A percentile compares a stretch with the other conserved stretches of the same genome.
Conservation (phyloP, 2,113 vertebrate species). For the Galbula dea region DNA sequence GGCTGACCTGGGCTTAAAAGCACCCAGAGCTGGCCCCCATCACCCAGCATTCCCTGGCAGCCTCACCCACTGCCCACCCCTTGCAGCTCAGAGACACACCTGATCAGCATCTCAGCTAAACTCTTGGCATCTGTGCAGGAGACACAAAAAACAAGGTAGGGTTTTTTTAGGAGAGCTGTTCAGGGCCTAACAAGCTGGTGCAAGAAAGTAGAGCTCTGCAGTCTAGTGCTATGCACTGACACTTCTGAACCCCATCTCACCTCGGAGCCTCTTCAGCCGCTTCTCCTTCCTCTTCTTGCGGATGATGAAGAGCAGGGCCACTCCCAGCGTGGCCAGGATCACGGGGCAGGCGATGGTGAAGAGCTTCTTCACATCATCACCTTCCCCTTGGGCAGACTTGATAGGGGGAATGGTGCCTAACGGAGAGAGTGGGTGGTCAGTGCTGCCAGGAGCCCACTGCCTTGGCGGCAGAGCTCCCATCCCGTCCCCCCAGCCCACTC, state of each 20-base stretch:
- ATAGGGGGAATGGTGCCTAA: slow-evolving; percentile 95
- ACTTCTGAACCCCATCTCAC: slow-evolving; percentile 60
- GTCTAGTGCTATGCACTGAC: accelerated
- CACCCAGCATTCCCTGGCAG: not conserved
- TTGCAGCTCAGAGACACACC: slow-evolving; percentile 64
- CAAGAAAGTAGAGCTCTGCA: not conserved
- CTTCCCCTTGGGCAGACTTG: slow-evolving; percentile 92
- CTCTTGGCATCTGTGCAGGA: slow-evolving; percentile 90
- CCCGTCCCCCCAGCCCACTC: slow-evolving; percentile 53
- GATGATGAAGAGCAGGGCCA: slow-evolving; percentile 91
- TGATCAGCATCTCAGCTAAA: slow-evolving; percentile 97
- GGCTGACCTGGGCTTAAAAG: not conserved
- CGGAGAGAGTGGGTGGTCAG: not conserved
- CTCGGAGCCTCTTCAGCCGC: slow-evolving; percentile 92
- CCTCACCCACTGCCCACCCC: not conserved
- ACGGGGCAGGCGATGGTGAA: slow-evolving; percentile 95
- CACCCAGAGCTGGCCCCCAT: too few species aligned
- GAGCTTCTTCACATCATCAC: slow-evolving; percentile 93
- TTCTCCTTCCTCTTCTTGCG: slow-evolving; percentile 98
- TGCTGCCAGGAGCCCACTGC: accelerated
- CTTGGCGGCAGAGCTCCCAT: not conserved
- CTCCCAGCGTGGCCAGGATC: slow-evolving; percentile 90
- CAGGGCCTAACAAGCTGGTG: accelerated
- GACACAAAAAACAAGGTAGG: not conserved
- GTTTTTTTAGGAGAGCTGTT: not conserved